A percentile compares a stretch with the other conserved stretches of the same genome.
These are phyloP conservation scores for Nomada hirtipes DNA, from an alignment of 2,888 invertebrate genomes.

Conservation along the genomic window DNA sequence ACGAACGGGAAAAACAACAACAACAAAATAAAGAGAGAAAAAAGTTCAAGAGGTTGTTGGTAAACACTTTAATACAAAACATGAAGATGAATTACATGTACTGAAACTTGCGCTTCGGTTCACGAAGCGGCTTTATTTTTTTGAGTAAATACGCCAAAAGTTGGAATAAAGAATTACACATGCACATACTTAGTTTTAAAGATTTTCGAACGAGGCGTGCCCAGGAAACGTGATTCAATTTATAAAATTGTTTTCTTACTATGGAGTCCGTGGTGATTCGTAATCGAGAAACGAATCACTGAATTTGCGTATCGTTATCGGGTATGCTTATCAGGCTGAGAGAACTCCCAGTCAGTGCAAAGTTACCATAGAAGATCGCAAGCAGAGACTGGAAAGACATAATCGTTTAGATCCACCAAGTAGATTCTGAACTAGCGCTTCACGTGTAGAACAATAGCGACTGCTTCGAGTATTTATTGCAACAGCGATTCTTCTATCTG, in stretches of 20 bases:
- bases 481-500: slow-evolving; percentile 22
- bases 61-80: neutral
- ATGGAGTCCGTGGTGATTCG: no score
- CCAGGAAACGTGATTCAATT: neutral
- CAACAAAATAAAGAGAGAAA: neutral
- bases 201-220: no score
- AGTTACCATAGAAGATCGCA: slow-evolving; percentile 15
- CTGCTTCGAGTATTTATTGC: slow-evolving; percentile 21
- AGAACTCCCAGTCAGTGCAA: neutral
- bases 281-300: neutral
- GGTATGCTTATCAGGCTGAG: neutral
- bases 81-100: neutral
- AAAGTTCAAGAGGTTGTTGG: neutral
- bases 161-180: no score
- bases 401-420: slow-evolving; percentile 33
- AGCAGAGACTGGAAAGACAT: slow-evolving; percentile 23
- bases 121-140: no score
- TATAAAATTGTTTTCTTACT: neutral
- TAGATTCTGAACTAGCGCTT: slow-evolving; percentile 17
- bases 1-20: no score
- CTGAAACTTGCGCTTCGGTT: no score
- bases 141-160: no score
- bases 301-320: slow-evolving; percentile 2
- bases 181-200: no score
- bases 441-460: slow-evolving; percentile 33